A percentile compares a stretch with the other conserved stretches of the same genome.
Evolutionary conservation across 2,797 vertebrate genomes (phyloP).

Genomic region (Peromyscus attwateri): DNA sequence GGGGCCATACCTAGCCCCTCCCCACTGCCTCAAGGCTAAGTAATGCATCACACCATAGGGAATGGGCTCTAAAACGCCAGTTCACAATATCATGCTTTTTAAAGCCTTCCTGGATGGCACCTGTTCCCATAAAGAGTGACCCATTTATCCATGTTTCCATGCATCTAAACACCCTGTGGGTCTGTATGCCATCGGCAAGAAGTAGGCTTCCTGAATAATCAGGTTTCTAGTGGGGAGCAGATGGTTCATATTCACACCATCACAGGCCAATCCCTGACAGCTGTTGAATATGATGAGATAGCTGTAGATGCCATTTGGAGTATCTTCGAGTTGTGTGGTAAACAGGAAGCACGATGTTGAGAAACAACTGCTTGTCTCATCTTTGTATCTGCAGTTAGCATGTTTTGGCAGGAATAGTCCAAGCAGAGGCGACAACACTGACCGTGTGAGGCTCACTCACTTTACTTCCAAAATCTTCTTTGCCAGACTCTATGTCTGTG

Average conservation of each 20-base stretch:
- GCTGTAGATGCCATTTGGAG: conserved; percentile 57
- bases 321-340: conserved; percentile 59
- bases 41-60: no score
- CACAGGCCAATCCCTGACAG: conserved; percentile 58
- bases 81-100: not conserved
- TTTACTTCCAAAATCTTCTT: conserved; percentile 33
- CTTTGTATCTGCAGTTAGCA: not conserved
- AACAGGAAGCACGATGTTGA: conserved; percentile 61
- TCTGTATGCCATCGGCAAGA: conserved; percentile 55
- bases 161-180: conserved; percentile 34
- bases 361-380: conserved; percentile 62
- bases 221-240: conserved; percentile 72
- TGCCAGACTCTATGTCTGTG: not conserved
- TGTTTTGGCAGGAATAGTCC: conserved; percentile 33
- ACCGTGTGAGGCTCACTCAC: not conserved
- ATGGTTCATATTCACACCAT: conserved; percentile 71
- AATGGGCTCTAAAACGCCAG: no score
- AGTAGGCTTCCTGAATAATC: conserved; percentile 54
- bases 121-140: conserved; percentile 20
- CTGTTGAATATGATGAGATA: conserved; percentile 65
- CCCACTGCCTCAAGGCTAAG: no score
- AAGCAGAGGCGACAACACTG: not conserved
- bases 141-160: conserved; percentile 45
- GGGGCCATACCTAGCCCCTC: no score
- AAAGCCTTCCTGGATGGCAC: conserved; percentile 36